These are phyloP conservation scores for Tipula helvola DNA, from an alignment of 2,888 invertebrate genomes.

Conservation along the genomic window DNA sequence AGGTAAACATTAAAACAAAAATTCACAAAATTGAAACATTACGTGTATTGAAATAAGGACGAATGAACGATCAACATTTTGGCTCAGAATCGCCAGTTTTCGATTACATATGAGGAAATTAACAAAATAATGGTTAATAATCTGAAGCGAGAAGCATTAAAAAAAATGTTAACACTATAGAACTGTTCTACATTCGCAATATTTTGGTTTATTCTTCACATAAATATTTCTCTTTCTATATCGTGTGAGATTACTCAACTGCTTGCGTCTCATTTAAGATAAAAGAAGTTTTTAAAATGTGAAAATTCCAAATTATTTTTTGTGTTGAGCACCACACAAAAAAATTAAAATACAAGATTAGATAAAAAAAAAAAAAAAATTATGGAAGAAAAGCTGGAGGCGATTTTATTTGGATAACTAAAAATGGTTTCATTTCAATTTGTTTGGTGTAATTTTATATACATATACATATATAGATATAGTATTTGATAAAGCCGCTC, in stretches of 20 bases:
- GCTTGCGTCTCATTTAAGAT: not conserved
- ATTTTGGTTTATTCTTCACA: not conserved
- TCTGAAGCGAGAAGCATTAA: not conserved
- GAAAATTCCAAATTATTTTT: not conserved
- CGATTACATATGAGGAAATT: not conserved
- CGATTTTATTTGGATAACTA: not conserved
- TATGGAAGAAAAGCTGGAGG: not conserved
- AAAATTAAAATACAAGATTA: not conserved
- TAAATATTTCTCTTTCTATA: not conserved
- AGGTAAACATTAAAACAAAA: not conserved
- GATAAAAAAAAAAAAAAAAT: not conserved
- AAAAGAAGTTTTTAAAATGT: not conserved
- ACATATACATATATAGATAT: not conserved
- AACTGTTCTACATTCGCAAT: not conserved
- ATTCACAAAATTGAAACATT: not conserved
- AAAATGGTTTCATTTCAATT: not conserved
- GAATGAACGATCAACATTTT: no score
- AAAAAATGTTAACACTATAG: not conserved
- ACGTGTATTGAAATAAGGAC: no score
- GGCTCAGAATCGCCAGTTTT: no score
- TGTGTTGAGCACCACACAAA: not conserved
- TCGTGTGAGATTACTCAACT: not conserved
- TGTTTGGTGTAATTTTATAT: not conserved
- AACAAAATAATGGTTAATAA: not conserved
- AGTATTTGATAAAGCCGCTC: not conserved